Evolutionary conservation across 2,113 vertebrate genomes (phyloP).

Genomic region (Rhynchomys soricoides): DNA sequence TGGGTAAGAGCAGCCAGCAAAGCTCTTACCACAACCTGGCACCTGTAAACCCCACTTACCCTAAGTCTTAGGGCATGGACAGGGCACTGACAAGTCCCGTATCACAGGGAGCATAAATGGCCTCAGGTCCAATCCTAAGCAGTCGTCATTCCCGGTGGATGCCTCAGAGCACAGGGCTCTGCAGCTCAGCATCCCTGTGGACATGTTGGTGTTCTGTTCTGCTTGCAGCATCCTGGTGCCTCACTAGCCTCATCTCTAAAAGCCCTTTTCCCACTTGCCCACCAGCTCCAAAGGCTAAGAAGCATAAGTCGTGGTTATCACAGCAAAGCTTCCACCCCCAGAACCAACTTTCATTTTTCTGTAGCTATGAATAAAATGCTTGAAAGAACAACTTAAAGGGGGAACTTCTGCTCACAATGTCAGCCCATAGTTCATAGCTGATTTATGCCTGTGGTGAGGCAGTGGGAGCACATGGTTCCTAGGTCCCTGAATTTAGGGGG

Average conservation of each 20-base stretch:
- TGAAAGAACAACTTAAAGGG: neutral
- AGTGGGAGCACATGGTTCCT: neutral
- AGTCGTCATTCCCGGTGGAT: neutral
- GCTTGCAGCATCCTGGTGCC: neutral
- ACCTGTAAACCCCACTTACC: neutral
- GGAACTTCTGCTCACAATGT: neutral
- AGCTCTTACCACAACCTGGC: neutral
- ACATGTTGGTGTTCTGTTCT: neutral
- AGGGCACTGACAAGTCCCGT: neutral
- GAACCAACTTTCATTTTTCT: neutral
- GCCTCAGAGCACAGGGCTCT: neutral
- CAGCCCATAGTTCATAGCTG: neutral
- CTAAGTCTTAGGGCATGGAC: neutral
- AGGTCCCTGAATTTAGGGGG: neutral
- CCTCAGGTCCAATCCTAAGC: neutral
- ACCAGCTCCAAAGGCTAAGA: neutral
- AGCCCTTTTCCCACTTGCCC: neutral
- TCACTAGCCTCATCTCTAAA: neutral
- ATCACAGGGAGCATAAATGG: neutral
- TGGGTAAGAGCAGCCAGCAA: neutral
- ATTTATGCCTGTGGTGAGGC: neutral
- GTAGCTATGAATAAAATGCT: neutral
- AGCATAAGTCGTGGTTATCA: neutral
- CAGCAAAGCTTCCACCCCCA: neutral
- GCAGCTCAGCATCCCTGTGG: neutral